Base-by-base conservation (phyloP, 2,113 vertebrate genomes). In the Hyla sarda region DNA sequence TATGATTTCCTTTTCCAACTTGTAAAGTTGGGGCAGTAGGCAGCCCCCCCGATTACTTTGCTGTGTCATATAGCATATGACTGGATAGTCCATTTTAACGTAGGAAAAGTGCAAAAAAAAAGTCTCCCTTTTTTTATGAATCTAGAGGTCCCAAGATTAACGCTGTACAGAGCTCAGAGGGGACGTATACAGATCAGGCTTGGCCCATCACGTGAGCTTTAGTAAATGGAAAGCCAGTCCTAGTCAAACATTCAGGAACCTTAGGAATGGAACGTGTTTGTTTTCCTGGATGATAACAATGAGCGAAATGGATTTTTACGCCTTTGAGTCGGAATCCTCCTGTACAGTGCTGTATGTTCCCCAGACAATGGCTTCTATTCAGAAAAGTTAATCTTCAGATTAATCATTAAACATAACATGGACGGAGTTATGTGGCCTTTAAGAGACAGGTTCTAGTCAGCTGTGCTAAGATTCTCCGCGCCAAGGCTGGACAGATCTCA, bases 181-280 rank as follows among this genome's bases (percentile, higher is more conserved):
- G 23, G 34, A 41, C 0, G 9, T 56, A 28, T 5, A 5, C 3
- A 34, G 30, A 19, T 77, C 75, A 77, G 3, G 50, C 32, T 12
- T 32, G 2, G 30, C 54, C 76, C 11, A 45, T 54, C 77, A 17
- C 32, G 23, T 45, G 54, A 41, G 30, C 32, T 0, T 8, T 79
- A 16, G 76, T 79, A 56, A 56, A 78, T 78, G 75, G 56, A 78
- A 78, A 56, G 52, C 75, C 75, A 56, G 50, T 11, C 50, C 34
- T 78, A 30, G 48, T 54, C 74, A 79, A 8, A 14, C 52, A 79
- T 41, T 41, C 75, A 78, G 75, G 52, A 56, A 37, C 14, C 3
- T 80, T 21, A n/a, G 21, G 32, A 80, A n/a, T 52, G 77, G 47
- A 32, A 14, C 6, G 16, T 3, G 77, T 58, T 48, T 48, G 41